These are phyloP conservation scores for Phylloscopus whistleri DNA, from an alignment of 2,113 vertebrate genomes.

Conservation along the genomic window DNA sequence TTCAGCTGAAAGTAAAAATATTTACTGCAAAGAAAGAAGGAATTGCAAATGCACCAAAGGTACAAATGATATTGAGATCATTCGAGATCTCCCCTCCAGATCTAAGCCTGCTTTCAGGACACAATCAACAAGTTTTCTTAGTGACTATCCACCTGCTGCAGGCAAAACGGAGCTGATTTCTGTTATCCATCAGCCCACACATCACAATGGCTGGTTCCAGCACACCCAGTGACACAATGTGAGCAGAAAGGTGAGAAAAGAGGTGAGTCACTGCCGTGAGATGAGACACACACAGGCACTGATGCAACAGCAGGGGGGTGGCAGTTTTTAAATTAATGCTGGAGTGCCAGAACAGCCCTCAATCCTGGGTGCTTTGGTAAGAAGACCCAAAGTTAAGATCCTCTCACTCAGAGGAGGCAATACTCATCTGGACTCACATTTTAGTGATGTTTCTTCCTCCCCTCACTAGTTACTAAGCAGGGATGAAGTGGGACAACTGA, in stretches of 20 bases:
- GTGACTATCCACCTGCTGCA: background rate
- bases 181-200: background rate
- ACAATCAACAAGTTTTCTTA: background rate
- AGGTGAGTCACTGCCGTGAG: background rate
- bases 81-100: background rate
- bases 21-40: background rate
- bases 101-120: background rate
- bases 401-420: background rate
- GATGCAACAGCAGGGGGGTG: background rate
- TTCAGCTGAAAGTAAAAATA: background rate
- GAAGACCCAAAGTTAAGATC: background rate
- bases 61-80: rapidly evolving
- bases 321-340: background rate
- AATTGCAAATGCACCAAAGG: background rate
- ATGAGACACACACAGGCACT: background rate
- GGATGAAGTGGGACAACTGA: background rate
- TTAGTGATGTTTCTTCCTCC: background rate
- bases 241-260: background rate
- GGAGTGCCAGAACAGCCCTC: background rate
- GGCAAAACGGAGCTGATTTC: background rate
- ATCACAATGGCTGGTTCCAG: background rate
- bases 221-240: background rate
- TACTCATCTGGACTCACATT: background rate
- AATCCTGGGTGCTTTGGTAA: no score
- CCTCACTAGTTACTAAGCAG: background rate